Evolutionary conservation across 2,888 invertebrate genomes (phyloP).

Genomic region (Cotesia congregata): DNA sequence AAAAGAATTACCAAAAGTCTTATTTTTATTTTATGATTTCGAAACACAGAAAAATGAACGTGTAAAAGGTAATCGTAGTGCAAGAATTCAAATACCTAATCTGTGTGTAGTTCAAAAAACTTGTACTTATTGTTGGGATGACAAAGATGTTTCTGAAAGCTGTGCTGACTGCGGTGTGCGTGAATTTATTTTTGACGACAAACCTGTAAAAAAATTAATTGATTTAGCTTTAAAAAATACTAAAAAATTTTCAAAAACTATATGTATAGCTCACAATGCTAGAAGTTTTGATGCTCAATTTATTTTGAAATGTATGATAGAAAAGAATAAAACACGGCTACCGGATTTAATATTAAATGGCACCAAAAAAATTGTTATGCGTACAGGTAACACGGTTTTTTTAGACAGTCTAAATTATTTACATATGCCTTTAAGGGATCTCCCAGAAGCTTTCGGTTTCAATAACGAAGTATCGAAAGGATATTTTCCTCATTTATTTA

Average conservation of each 20-base stretch:
- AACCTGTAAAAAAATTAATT: conserved; percentile 39
- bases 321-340: conserved; percentile 25
- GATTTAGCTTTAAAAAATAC: conserved; percentile 27
- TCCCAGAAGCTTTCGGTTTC: conserved; percentile 56
- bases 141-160: not conserved
- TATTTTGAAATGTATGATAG: conserved; percentile 36
- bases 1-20: not conserved
- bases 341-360: conserved; percentile 50
- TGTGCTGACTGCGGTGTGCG: conserved; percentile 30
- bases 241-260: conserved; percentile 21
- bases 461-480: conserved; percentile 46
- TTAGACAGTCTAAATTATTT: conserved; percentile 56
- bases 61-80: conserved; percentile 24
- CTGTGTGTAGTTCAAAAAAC: conserved; percentile 61
- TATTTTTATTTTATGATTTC: conserved; percentile 8
- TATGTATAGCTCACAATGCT: conserved; percentile 42
- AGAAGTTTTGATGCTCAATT: conserved; percentile 43
- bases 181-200: conserved; percentile 28
- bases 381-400: conserved; percentile 45
- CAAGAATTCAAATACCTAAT: conserved; percentile 19
- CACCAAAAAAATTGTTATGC: conserved; percentile 47
- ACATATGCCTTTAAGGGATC: conserved; percentile 50
- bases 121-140: conserved; percentile 10
- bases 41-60: not conserved
- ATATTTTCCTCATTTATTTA: conserved; percentile 54